These are phyloP conservation scores for Guaruba guarouba DNA, from an alignment of 2,113 vertebrate species.

Conservation along the genomic window DNA sequence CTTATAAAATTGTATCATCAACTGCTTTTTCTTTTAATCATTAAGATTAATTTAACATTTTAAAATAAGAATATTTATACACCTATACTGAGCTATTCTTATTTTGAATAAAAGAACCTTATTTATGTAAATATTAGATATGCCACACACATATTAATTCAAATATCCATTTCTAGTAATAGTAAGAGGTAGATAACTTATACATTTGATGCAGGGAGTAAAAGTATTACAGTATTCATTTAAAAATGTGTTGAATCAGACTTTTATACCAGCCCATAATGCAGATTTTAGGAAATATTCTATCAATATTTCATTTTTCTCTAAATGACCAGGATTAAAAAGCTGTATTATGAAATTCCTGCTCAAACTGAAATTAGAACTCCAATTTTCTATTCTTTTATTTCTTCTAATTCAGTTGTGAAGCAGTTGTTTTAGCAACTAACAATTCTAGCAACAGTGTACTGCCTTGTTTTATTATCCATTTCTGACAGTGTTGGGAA, in stretches of 20 bases:
- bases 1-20: background rate
- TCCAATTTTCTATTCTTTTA: background rate
- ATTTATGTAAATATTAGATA: background rate
- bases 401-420: background rate
- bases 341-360: fast-evolving
- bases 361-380: background rate
- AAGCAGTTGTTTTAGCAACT: background rate
- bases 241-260: background rate
- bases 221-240: background rate
- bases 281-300: background rate
- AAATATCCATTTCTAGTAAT: background rate
- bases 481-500: background rate
- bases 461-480: background rate
- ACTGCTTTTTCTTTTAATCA: background rate
- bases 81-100: background rate
- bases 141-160: background rate
- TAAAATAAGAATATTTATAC: background rate
- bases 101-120: background rate
- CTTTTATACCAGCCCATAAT: background rate
- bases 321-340: background rate
- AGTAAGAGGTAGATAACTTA: background rate
- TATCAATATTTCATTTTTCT: background rate
- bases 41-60: background rate
- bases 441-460: background rate
- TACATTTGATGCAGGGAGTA: background rate